Conservation (phyloP, 2,113 vertebrate species). For the Channa argus region DNA sequence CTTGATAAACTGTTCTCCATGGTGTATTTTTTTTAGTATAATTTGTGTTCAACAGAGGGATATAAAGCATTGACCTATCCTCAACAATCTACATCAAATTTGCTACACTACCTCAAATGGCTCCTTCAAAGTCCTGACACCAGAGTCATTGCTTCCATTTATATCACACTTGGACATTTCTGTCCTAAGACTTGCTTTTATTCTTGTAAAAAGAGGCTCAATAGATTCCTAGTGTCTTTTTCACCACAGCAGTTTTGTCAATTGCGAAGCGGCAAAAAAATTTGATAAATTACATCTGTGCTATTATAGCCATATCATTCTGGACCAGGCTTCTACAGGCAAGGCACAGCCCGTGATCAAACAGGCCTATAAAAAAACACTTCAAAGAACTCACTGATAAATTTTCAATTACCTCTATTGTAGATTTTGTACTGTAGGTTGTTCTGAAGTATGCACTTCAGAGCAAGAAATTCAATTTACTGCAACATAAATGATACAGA, state of each 20-base stretch:
- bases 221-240: conserved; percentile 72
- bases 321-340: conserved; percentile 58
- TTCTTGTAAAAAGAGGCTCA: conserved; percentile 60
- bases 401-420: conserved; percentile 71
- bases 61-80: conserved; percentile 48
- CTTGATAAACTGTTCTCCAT: not conserved
- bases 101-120: conserved; percentile 51
- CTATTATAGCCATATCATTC: conserved; percentile 70
- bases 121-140: conserved; percentile 60
- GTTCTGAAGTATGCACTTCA: conserved; percentile 58
- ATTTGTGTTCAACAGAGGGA: conserved; percentile 7
- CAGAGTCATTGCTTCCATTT: conserved; percentile 62
- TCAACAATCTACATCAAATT: conserved; percentile 60
- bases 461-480: conserved; percentile 49
- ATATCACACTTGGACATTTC: conserved; percentile 68
- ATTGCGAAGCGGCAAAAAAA: conserved; percentile 59
- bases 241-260: conserved; percentile 66
- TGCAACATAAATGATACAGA: conserved; percentile 47
- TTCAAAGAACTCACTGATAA: conserved; percentile 73
- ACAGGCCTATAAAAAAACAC: conserved; percentile 56
- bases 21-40: not conserved
- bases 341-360: conserved; percentile 62
- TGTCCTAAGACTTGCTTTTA: conserved; percentile 70
- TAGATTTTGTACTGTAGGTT: conserved; percentile 49
- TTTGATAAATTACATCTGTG: conserved; percentile 73